These are phyloP conservation scores for Oryzias melastigma DNA, from an alignment of 2,113 vertebrate species.

Conservation along the genomic window DNA sequence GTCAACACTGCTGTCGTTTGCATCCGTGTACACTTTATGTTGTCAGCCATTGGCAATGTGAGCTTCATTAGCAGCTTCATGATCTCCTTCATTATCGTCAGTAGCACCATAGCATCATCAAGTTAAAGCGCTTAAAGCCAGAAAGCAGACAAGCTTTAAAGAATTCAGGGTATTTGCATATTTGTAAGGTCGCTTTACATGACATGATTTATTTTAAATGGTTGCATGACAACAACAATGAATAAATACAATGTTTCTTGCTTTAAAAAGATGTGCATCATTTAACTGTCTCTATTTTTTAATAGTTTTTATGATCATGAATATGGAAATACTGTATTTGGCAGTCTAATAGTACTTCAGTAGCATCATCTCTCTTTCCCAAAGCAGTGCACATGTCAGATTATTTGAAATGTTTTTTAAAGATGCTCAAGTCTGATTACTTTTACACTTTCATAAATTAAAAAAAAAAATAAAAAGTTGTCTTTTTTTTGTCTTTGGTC, in stretches of 20 bases:
- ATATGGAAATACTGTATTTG: background rate
- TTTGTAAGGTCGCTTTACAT: background rate
- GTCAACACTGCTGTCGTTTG: constrained; percentile 16
- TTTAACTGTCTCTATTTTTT: background rate
- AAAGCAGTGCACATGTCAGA: background rate
- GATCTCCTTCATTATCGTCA: constrained; percentile 41
- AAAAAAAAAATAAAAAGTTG: constrained; percentile 66
- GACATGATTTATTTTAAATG: background rate
- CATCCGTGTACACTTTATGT: constrained; percentile 32
- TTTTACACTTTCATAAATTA: constrained; percentile 55
- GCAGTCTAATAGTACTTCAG: background rate
- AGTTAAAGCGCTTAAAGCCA: constrained; percentile 32
- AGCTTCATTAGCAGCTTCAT: constrained; percentile 28
- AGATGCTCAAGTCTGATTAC: constrained; percentile 5
- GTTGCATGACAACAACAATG: background rate
- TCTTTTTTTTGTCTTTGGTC: constrained; percentile 47
- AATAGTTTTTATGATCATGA: background rate
- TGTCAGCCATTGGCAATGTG: constrained; percentile 17
- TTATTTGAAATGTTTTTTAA: background rate
- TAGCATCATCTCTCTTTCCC: background rate
- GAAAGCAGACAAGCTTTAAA: background rate
- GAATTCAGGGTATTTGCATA: background rate
- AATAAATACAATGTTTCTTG: background rate
- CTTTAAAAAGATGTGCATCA: background rate
- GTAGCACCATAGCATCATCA: constrained; percentile 30